Base-by-base conservation (phyloP, 1,140 invertebrate species). In the Lepidotrigona ventralis region DNA sequence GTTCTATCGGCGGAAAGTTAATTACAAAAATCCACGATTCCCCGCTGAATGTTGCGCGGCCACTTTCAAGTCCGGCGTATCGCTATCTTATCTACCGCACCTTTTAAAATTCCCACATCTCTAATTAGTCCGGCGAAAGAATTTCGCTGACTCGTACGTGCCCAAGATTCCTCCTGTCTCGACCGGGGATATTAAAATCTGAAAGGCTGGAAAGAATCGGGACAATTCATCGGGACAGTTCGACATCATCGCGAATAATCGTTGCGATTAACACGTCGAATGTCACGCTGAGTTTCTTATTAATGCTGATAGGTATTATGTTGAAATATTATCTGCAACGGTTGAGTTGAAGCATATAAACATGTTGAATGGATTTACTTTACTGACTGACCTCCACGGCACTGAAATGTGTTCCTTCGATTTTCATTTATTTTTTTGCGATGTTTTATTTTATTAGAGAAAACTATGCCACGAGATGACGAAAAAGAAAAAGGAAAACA, bases 121-220 rank as follows among this genome's bases (percentile, higher is more conserved):
- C 54, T 58, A 74, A 74, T 74, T 74, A 74, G 21, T 11, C 33
- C 53, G 11, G 26, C 21, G 72, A 33, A 74, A 74, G 71, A n/a
- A 74, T 74, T 15, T 74, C 12, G 26, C 26, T 56, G 17, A 46
- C 23, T 54, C 29, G 29, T n/a, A 23, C 53, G 15, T 11, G 0
- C 4, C 14, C 19, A 8, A 8, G 19, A 29, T 29, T 72, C n/a
- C 12, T 14, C 11, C 14, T 3, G 9, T 54, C 11, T 21, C 19
- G 6, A n/a, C 9, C 5, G 9, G 26, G 8, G 26, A 5, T 46
- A 46, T 46, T 46, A 46, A 46, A 46, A 46, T 46, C n/a, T 4
- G 19, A 51, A 70, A 39, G 11, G 15, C 15, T 19, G 23, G 46
- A 70, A n/a, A 46, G 39, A 70, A 69, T 1, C 1, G 33, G 5